Conservation (phyloP, 2,113 vertebrate genomes). For the Gambusia affinis region DNA sequence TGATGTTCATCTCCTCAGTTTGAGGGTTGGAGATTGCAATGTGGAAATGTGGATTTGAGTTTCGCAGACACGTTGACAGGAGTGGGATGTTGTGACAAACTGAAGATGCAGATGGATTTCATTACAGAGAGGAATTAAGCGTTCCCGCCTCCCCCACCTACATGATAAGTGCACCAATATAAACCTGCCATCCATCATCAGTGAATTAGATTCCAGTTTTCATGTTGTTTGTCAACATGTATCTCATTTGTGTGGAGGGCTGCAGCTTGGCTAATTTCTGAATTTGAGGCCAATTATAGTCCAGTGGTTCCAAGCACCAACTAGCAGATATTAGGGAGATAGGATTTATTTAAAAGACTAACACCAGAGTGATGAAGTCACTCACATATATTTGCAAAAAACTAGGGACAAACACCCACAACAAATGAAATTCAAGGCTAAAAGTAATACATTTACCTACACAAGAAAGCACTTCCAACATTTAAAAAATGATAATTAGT, state of each 20-base stretch:
- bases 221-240: neutral
- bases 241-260: neutral
- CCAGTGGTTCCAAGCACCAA: no score
- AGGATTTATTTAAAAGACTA: no score
- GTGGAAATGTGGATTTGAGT: neutral
- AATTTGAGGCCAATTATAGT: neutral
- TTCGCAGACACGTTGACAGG: neutral
- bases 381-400: no score
- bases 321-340: no score
- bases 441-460: no score
- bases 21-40: neutral
- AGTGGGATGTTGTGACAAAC: constrained; percentile 8
- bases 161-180: neutral
- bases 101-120: neutral
- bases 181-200: neutral
- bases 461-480: no score
- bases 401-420: neutral
- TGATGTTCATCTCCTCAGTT: neutral
- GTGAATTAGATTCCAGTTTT: neutral
- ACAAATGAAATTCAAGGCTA: neutral
- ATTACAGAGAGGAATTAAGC: neutral
- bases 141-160: neutral
- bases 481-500: no score
- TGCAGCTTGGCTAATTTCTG: neutral
- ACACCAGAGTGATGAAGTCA: no score